Evolutionary conservation across 2,888 invertebrate species (phyloP).

Genomic region (Orchesellides sinensis): DNA sequence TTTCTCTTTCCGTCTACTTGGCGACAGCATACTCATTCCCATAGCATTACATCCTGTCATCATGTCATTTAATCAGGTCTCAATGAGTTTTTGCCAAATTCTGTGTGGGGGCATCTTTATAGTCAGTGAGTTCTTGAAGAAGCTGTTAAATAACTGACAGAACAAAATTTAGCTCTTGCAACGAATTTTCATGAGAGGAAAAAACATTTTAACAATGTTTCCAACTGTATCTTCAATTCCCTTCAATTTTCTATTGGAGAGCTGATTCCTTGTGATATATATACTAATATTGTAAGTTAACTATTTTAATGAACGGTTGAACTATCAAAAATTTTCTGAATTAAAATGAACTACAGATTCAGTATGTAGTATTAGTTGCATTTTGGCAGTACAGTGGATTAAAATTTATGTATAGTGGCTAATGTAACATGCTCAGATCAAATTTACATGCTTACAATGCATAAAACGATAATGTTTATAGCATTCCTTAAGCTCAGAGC

Average conservation of each 20-base stretch:
- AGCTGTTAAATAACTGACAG: neutral
- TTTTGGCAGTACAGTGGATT: constrained; percentile 10
- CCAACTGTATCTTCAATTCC: no score
- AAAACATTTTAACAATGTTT: no score
- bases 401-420: constrained; percentile 17
- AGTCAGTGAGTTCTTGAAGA: neutral
- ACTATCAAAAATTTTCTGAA: no score
- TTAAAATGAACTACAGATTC: no score
- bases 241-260: no score
- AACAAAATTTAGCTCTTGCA: no score
- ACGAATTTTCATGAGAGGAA: no score
- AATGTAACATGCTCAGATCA: constrained; percentile 27
- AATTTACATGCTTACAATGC: constrained; percentile 26
- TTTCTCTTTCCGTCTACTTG: constrained; percentile 41
- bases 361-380: no score
- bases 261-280: no score
- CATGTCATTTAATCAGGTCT: constrained; percentile 61
- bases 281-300: no score
- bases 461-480: constrained; percentile 36
- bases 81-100: constrained; percentile 37
- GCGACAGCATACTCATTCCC: constrained; percentile 51
- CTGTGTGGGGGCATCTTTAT: neutral
- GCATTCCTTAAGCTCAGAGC: constrained; percentile 29
- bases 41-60: constrained; percentile 60
- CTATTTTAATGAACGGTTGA: no score